Conservation (phyloP, 2,113 vertebrate species). For the Sorex araneus region DNA sequence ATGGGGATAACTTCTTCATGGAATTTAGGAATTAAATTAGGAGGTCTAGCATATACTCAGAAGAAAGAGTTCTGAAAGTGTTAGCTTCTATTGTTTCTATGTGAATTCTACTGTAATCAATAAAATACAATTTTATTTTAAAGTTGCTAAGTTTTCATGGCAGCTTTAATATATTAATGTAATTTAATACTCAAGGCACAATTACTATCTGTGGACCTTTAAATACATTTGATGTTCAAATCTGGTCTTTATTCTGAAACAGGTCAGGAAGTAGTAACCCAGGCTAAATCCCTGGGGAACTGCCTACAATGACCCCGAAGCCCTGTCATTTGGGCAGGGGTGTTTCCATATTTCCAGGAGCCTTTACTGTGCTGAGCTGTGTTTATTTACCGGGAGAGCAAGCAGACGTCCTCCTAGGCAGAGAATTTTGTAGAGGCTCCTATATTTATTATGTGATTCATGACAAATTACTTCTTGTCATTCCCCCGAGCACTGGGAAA, state of each 20-base stretch:
- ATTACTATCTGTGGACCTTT: background rate
- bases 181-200: conserved; percentile 11
- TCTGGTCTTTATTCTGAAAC: conserved; percentile 24
- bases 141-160: background rate
- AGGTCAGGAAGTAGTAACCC: background rate
- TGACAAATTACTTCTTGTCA: background rate
- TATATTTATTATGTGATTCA: background rate
- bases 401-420: background rate
- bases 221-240: background rate
- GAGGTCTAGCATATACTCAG: background rate
- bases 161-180: background rate
- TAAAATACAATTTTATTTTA: conserved; percentile 42
- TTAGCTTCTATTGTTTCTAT: background rate
- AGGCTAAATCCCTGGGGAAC: background rate
- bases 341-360: background rate
- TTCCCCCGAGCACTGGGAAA: background rate
- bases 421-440: background rate
- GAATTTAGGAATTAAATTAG: conserved; percentile 1
- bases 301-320: background rate
- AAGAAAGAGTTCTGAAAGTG: background rate
- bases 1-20: background rate
- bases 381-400: background rate
- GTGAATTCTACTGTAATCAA: background rate
- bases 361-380: background rate
- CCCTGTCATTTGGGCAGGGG: background rate